A percentile compares a stretch with the other conserved stretches of the same genome.
These are phyloP conservation scores for Microchrysa polita DNA, from an alignment of 2,888 invertebrate genomes.

Conservation along the genomic window DNA sequence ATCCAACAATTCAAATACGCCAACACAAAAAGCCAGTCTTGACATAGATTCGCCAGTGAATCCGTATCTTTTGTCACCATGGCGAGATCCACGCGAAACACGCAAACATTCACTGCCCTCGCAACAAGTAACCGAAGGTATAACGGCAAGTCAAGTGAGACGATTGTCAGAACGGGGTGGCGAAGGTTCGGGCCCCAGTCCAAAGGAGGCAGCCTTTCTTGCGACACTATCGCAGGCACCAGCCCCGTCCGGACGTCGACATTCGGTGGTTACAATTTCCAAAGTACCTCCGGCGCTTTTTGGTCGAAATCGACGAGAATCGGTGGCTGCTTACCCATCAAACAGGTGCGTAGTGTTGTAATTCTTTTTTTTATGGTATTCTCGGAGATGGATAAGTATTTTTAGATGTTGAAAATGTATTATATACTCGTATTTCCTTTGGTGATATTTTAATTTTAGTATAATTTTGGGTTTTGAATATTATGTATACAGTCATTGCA, in stretches of 20 bases:
- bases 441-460: too few species aligned
- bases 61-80: conserved; percentile 84
- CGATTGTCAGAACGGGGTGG: conserved; percentile 82
- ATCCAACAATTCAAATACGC: conserved; percentile 65
- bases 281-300: conserved; percentile 81
- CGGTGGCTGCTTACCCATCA: conserved; percentile 79
- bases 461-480: too few species aligned
- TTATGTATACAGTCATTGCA: too few species aligned
- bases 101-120: conserved; percentile 86
- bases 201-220: conserved; percentile 82
- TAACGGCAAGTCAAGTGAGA: conserved; percentile 87
- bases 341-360: conserved; percentile 67
- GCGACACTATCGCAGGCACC: conserved; percentile 82
- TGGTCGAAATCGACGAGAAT: conserved; percentile 81
- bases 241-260: conserved; percentile 79
- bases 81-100: conserved; percentile 77
- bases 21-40: conserved; percentile 70
- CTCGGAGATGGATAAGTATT: too few species aligned
- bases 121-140: conserved; percentile 84
- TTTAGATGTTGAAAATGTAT: too few species aligned
- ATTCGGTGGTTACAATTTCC: conserved; percentile 88
- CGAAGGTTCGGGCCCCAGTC: conserved; percentile 78
- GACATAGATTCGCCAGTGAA: conserved; percentile 83
- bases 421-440: too few species aligned
- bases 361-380: conserved; percentile 55